Base-by-base conservation (phyloP, 23 tunicate species). In the Oikopleura vanhoeffeni region DNA sequence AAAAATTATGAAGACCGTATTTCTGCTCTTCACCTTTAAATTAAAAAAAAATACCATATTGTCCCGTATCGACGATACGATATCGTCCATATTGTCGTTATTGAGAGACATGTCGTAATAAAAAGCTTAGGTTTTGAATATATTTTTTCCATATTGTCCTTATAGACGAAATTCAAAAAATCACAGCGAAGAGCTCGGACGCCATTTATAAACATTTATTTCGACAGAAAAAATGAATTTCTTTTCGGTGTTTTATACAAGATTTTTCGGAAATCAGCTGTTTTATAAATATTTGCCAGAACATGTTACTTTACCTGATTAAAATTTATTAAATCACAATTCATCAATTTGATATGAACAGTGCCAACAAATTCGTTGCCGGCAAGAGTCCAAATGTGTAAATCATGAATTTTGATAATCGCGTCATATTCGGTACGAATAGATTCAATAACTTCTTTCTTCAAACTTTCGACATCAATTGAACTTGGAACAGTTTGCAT, bases 361-460 rank as follows among this genome's bases (percentile, higher is more conserved):
- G 98, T 89, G 8, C 94, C 98, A 13, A 93, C 94, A 28, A 84
- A 86, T 41, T 90, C 88, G 8, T 90, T 91, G 24, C 95, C 95
- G 8, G 98, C 87, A 33, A 93, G 57, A 83, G 90, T 92, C 98
- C 98, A 93, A 40, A 93, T 88, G 84, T 93, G 98, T 79, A 93
- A 89, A 76, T 93, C 98, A 76, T 93, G 98, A 32, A 93, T 89
- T 24, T 88, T 89, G 39, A 85, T 88, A 1, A 91, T 85, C 0
- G 89, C 97, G 32, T 88, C 87, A 57, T 49, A 49, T 49, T 49
- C 18, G 18, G 18, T 49, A 8, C 60, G 8, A 18, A 49, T 49
- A 8, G 8, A 8, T 49, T 18, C 18, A 18, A 18, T 49, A 18
- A 49, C 60, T 8, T 49, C 60, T 49, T 86, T 83, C 40, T 67